Percentiles rank a stretch among this genome's conserved stretches.
Conservation (phyloP, 2,888 invertebrate genomes). For the Eilema depressum region DNA sequence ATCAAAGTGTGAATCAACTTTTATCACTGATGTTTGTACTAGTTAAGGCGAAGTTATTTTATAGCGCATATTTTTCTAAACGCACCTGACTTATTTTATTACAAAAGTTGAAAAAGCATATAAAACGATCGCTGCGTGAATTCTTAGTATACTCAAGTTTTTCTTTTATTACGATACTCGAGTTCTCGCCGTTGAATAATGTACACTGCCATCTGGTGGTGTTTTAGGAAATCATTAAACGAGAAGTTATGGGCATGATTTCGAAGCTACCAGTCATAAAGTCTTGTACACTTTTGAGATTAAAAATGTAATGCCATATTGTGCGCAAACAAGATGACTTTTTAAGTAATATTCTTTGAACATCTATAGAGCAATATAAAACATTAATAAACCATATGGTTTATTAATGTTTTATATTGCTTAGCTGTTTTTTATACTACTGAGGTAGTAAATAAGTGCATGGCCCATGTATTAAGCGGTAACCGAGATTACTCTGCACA, state of each 20-base stretch:
- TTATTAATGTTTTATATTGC: neutral
- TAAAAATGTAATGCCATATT: conserved; percentile 22
- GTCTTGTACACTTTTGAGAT: conserved; percentile 15
- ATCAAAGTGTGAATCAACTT: conserved; percentile 21
- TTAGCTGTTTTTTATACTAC: neutral
- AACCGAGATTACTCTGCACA: too few relatives aligned
- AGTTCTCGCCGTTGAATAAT: conserved; percentile 32
- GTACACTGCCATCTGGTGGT: conserved; percentile 22
- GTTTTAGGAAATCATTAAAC: conserved; percentile 21
- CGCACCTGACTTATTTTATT: conserved; percentile 54
- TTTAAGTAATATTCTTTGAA: neutral
- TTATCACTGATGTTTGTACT: conserved; percentile 20
- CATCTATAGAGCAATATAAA: too few relatives aligned
- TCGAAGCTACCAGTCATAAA: conserved; percentile 3
- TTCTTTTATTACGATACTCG: conserved; percentile 35
- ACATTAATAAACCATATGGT: too few relatives aligned
- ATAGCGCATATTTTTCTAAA: conserved; percentile 52
- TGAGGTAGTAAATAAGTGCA: neutral
- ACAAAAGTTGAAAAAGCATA: conserved; percentile 49
- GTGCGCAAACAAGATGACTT: conserved; percentile 4
- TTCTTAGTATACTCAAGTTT: conserved; percentile 25
- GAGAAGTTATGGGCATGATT: conserved; percentile 8
- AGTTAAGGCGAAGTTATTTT: conserved; percentile 46
- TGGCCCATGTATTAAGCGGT: too few relatives aligned
- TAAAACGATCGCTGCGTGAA: conserved; percentile 36